Evolutionary conservation across 2,113 vertebrate species (phyloP).

Genomic region (Percina caprodes): DNA sequence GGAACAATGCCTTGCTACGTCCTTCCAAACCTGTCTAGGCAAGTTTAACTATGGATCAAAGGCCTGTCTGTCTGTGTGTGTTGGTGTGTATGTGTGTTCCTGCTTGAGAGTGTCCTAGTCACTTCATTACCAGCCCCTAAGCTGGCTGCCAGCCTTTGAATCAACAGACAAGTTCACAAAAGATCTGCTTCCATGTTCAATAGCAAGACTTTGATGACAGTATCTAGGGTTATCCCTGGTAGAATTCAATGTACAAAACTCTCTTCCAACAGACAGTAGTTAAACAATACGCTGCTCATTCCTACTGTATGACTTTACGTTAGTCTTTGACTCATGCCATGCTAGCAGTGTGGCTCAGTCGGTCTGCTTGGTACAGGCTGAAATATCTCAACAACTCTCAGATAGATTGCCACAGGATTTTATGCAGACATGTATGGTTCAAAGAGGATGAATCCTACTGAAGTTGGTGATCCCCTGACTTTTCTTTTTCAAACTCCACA

Average conservation of each 20-base stretch:
- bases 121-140: conserved; percentile 21
- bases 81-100: background rate
- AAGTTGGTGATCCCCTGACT: background rate
- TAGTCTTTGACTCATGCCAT: background rate
- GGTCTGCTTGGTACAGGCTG: background rate
- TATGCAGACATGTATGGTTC: background rate
- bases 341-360: background rate
- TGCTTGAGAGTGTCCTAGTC: background rate
- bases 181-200: background rate
- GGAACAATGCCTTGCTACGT: background rate
- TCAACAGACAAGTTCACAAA: conserved; percentile 6
- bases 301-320: background rate
- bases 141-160: conserved; percentile 22
- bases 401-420: no score
- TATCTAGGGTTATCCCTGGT: background rate
- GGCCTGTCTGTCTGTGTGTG: background rate
- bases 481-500: background rate
- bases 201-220: conserved; percentile 34
- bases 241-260: background rate
- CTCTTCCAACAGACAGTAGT: background rate
- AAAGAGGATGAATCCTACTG: background rate
- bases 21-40: conserved; percentile 37
- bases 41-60: conserved; percentile 17
- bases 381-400: background rate
- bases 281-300: conserved; percentile 7